These are phyloP conservation scores for Oceanodroma tethys DNA, from an alignment of 2,113 vertebrate species.

Conservation along the genomic window DNA sequence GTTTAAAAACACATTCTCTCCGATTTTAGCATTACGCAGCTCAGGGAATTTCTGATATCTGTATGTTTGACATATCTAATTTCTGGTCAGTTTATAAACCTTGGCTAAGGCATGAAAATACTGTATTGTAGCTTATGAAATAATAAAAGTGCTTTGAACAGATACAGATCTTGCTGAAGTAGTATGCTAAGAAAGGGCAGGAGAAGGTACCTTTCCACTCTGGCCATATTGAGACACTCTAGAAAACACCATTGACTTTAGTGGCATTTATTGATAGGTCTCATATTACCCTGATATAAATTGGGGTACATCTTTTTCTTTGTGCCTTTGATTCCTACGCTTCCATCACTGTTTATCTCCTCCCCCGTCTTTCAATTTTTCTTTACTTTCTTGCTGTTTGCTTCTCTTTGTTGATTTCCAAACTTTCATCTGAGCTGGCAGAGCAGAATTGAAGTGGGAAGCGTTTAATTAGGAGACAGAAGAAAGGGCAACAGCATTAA, in stretches of 20 bases:
- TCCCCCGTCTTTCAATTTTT: background rate
- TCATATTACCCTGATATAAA: background rate
- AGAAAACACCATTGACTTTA: background rate
- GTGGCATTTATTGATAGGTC: background rate
- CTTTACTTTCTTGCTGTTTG: background rate
- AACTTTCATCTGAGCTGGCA: background rate
- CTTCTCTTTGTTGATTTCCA: background rate
- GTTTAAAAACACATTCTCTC: background rate
- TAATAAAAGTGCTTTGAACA: background rate
- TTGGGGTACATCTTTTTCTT: background rate
- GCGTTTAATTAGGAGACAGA: constrained; percentile 10
- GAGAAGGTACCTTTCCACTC: background rate
- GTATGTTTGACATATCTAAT: background rate
- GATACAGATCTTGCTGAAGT: background rate
- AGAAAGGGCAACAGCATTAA: background rate
- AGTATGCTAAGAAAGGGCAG: background rate
- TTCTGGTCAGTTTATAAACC: background rate
- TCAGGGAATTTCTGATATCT: background rate
- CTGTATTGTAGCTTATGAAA: background rate
- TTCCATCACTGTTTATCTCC: background rate
- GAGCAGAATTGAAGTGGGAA: constrained; percentile 46
- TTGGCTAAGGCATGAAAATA: background rate
- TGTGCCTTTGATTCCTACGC: background rate
- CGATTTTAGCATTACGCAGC: background rate
- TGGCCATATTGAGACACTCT: background rate